phyloP scores from a whole-genome alignment of 2,888 invertebrate genomes.

The Phlogophora meticulosa region DNA sequence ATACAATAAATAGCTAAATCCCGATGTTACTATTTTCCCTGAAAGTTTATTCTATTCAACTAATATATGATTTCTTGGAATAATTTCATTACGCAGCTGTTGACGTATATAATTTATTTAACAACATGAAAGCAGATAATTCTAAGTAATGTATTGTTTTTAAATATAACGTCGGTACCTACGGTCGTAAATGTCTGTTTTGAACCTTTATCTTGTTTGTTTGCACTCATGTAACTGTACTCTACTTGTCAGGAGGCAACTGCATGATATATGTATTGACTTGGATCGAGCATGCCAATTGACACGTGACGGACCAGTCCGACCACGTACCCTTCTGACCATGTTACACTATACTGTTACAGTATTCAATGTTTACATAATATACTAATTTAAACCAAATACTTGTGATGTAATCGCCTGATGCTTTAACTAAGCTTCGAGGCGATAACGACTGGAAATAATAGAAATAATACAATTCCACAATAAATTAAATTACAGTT shows the following conservation, averaged over 20 bases:
- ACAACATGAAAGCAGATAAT: slow-evolving; percentile 41
- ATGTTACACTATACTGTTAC: slow-evolving; percentile 40
- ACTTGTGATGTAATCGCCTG: slow-evolving; percentile 53
- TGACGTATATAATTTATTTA: slow-evolving; percentile 33
- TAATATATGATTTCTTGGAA: slow-evolving; percentile 39
- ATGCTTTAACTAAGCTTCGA: slow-evolving; percentile 33
- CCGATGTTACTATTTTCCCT: slow-evolving; percentile 31
- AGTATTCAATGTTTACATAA: slow-evolving; percentile 48
- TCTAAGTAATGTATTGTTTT: slow-evolving; percentile 63
- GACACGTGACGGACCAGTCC: slow-evolving; percentile 69
- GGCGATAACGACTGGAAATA: slow-evolving; percentile 30
- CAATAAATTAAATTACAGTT: slow-evolving; percentile 14
- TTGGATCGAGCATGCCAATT: slow-evolving; percentile 61
- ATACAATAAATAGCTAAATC: slow-evolving; percentile 36
- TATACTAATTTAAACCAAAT: slow-evolving; percentile 29
- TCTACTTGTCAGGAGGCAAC: slow-evolving; percentile 63
- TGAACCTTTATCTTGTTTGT: slow-evolving; percentile 82
- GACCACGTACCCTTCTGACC: slow-evolving; percentile 39
- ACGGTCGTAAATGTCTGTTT: slow-evolving; percentile 65
- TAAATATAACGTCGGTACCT: slow-evolving; percentile 58
- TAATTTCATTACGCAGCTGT: slow-evolving; percentile 26
- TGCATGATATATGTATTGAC: slow-evolving; percentile 66
- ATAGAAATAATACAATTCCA: slow-evolving; percentile 14
- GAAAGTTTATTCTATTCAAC: slow-evolving; percentile 28
- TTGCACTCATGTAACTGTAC: slow-evolving; percentile 69